Base-by-base conservation (phyloP, 2,113 vertebrate species). In the Nematolebias whitei region DNA sequence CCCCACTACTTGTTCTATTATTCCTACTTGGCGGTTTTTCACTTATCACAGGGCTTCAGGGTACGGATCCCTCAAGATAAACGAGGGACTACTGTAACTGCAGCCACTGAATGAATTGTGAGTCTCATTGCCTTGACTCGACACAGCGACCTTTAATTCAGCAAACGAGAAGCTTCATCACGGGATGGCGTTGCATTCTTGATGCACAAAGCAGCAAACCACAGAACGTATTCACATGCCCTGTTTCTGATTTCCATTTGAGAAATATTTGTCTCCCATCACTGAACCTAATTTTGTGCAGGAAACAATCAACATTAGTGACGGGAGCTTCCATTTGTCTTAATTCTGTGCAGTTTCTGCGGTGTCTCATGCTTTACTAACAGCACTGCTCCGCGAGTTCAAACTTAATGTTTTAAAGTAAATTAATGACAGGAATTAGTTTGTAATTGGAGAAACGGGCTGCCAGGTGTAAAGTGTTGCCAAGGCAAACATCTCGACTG, bases 151-250 rank as follows among this genome's bases (percentile, higher is more conserved):
- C 0, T 73, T 8, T n/a, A 91, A 53, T 68, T 22, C 40, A 85
- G 92, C 92, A 1, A 93, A 95, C 60, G 69, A 90, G 52, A 89
- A 41, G 51, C 92, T 90, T 45, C 60, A 2, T 87, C 88, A 38
- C 93, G 94, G 68, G 38, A 68, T 48, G 58, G 54, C 39, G 20
- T 14, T 47, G 61, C 44, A 26, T 1, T 44, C 64, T 45, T 41
- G 55, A 15, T 35, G 23, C 12, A 16, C 63, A 40, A 56, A 9
- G 13, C 47, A 52, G 20, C 54, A 60, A 23, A 55, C 13, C 32
- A 35, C 32, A 52, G 22, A 41, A 10, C 20, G 15, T 11, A 53
- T 23, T 49, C 14, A 50, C 16, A 12, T 44, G 24, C n/a, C 22
- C 2, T 1, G 2, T 16, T 4, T 12, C 10, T 11, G 20, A 52